Evolutionary conservation across 2,797 vertebrate species (phyloP).

Genomic region (Crypturellus tataupa): DNA sequence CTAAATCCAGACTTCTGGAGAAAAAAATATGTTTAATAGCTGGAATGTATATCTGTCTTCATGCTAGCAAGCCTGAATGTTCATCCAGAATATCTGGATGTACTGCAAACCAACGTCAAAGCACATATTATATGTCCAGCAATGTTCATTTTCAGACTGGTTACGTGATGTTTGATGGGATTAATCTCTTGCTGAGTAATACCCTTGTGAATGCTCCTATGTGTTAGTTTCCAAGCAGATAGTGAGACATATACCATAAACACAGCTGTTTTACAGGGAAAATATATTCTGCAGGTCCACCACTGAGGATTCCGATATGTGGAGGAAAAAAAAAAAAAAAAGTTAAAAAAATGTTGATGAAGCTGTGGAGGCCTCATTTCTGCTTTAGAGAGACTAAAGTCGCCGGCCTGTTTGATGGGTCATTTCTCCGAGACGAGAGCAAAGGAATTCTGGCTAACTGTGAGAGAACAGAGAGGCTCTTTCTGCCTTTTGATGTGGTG

Average conservation of each 20-base stretch:
- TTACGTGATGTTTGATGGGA: slow-evolving; percentile 68
- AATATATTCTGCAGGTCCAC: slow-evolving; percentile 64
- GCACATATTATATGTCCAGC: slow-evolving; percentile 53
- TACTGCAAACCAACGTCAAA: slow-evolving; percentile 67
- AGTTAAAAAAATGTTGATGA: not conserved
- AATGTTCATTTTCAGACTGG: slow-evolving; percentile 75
- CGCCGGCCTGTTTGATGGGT: slow-evolving; percentile 35
- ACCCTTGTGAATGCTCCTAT: slow-evolving; percentile 70
- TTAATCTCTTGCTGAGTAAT: slow-evolving; percentile 75
- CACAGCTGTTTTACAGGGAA: slow-evolving; percentile 67
- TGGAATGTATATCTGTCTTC: slow-evolving; percentile 46
- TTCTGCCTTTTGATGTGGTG: slow-evolving; percentile 59
- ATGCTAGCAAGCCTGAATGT: slow-evolving; percentile 52
- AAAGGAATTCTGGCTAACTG: slow-evolving; percentile 35
- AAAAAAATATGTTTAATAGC: slow-evolving; percentile 57
- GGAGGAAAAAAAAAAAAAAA: not conserved
- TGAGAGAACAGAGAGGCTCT: slow-evolving; percentile 45
- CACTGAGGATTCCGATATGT: slow-evolving; percentile 64
- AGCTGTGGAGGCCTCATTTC: slow-evolving; percentile 22
- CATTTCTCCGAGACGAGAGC: slow-evolving; percentile 54
- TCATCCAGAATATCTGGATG: slow-evolving; percentile 65
- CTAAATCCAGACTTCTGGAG: slow-evolving; percentile 29
- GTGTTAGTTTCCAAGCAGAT: slow-evolving; percentile 66
- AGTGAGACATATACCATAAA: slow-evolving; percentile 76
- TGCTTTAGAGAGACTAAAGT: slow-evolving; percentile 28